phyloP scores from a whole-genome alignment of 2,888 invertebrate genomes.

The Acleris laterana region DNA sequence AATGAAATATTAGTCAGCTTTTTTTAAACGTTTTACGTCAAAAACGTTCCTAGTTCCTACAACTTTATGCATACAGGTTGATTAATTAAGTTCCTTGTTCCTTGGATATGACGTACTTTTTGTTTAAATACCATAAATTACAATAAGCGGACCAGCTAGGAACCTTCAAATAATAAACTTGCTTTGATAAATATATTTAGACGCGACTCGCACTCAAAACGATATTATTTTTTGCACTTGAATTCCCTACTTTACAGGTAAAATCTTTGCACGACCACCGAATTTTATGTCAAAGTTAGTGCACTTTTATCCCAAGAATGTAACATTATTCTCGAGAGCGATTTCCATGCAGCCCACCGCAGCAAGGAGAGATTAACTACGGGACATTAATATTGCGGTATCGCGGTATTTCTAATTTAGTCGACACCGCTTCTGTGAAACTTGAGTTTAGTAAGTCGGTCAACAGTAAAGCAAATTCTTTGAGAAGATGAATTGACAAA shows the following conservation, averaged over 20 bases:
- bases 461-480: neutral
- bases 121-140: too few species aligned
- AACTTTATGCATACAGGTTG: too few species aligned
- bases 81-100: too few species aligned
- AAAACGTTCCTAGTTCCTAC: neutral
- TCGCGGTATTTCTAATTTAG: constrained; percentile 42
- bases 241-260: too few species aligned
- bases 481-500: neutral
- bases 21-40: neutral
- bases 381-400: constrained; percentile 40
- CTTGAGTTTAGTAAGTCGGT: constrained; percentile 29
- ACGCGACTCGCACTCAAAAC: too few species aligned
- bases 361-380: constrained; percentile 31
- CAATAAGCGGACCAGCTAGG: too few species aligned
- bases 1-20: neutral
- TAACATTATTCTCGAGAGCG: constrained; percentile 15
- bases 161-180: too few species aligned
- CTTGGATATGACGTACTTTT: too few species aligned
- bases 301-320: constrained; percentile 3
- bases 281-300: neutral
- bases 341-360: constrained; percentile 26
- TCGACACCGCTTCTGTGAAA: constrained; percentile 32
- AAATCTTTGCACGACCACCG: too few species aligned
- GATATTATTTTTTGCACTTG: too few species aligned
- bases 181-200: too few species aligned